Conservation (phyloP, 2,113 vertebrate species). For the Oncorhynchus kisutch region DNA sequence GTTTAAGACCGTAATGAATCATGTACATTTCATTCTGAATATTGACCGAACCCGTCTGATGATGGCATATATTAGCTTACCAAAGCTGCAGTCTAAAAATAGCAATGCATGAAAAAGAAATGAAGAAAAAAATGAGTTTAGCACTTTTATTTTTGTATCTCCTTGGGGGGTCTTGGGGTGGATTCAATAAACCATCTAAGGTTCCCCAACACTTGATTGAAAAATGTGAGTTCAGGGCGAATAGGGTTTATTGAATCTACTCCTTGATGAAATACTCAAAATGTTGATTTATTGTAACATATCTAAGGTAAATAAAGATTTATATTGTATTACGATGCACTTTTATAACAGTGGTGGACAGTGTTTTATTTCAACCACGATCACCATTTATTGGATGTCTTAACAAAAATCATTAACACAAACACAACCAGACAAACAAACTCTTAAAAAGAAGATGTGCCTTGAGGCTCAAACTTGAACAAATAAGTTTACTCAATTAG, state of each 20-base stretch:
- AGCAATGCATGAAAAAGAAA: too few relatives aligned
- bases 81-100: too few relatives aligned
- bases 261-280: neutral
- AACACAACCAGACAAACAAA: neutral
- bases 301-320: constrained; percentile 21
- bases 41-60: too few relatives aligned
- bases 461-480: neutral
- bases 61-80: too few relatives aligned
- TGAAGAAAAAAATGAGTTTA: too few relatives aligned
- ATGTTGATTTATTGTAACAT: neutral
- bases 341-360: neutral
- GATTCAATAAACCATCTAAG: too few relatives aligned
- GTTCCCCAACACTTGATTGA: neutral
- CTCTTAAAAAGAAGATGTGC: neutral
- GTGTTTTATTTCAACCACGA: neutral
- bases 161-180: too few relatives aligned
- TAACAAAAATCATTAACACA: neutral
- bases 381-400: neutral
- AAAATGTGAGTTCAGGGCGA: neutral
- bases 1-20: neutral
- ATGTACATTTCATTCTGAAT: neutral
- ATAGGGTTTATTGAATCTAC: neutral
- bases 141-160: too few relatives aligned
- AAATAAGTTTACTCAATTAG: neutral
- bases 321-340: constrained; percentile 21